Evolutionary conservation across 2,113 vertebrate genomes (phyloP), one percentile per base, ranked within the genome.

Genomic region (Hirundichthys speculiger): DNA sequence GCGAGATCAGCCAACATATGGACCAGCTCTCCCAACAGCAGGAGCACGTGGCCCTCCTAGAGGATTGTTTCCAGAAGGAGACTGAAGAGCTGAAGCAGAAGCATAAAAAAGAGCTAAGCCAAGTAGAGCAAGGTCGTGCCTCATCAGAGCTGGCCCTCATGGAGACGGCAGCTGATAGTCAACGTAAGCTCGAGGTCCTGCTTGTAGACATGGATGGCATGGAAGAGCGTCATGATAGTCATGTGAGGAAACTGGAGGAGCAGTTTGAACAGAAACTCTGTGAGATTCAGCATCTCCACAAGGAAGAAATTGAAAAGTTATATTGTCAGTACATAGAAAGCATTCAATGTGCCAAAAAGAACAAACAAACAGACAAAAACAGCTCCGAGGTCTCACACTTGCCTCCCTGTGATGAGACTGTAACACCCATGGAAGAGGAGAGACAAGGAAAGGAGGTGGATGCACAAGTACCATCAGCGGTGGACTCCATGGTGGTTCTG

Each of bases 171-270:
- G 81, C 89, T 0, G 90, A 93, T 16, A 92, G 92, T 24, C 92
- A 93, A 27, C 88, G 10, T 30, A 94, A 94, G 70, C 80, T 96
- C 1, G 93, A 95, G 0, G 85, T 91, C 15, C 76, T 95, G 0
- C 80, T 94, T 34, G 84, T 79, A 0, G 95, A 96, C 69, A 92
- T 93, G 79, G 93, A 94, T 75, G 89, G 87, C 67, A 81, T 93
- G 79, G 94, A 96, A 76, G 86, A 69, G 34, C 90, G 83, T 22
- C 95, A 96, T 1, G 70, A 93, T 51, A 90, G 91, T 68, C 93
- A 96, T 15, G 89, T 96, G 62, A 93, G 89, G 34, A 92, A 85
- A 3, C 89, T 98, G 21, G 94, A 98, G 80, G 93, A 94, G 27
- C 93, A 91, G 43, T 96, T 96, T 84, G 94, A 94, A 53, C 84